Evolutionary conservation across 2,888 invertebrate species (phyloP).

Genomic region (Heliconius ethilla): DNA sequence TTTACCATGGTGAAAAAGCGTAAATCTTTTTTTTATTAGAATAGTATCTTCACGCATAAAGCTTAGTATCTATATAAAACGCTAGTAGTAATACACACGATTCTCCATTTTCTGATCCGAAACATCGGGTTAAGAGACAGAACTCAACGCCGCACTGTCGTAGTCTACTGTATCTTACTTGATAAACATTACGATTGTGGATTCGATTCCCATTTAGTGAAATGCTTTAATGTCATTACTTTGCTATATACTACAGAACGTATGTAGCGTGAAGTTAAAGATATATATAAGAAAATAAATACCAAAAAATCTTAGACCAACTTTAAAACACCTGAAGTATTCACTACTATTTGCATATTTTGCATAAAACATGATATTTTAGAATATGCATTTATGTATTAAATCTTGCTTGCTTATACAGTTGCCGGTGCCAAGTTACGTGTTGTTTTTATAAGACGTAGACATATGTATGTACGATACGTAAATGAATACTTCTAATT

Average conservation of each 20-base stretch:
- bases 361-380: slow-evolving; percentile 31
- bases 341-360: slow-evolving; percentile 25
- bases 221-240: no score
- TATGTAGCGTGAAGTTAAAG: background rate
- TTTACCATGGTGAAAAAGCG: no score
- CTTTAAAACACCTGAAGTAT: slow-evolving; percentile 30
- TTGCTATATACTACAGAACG: no score
- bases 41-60: no score
- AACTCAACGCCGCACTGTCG: background rate
- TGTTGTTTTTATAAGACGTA: background rate
- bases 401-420: slow-evolving; percentile 23
- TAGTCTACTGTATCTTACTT: background rate
- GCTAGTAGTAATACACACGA: background rate
- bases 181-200: background rate
- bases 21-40: no score
- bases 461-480: background rate
- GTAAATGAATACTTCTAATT: background rate
- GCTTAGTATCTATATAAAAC: no score
- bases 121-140: background rate
- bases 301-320: background rate
- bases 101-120: background rate
- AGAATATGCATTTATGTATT: slow-evolving; percentile 34
- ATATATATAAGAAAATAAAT: background rate
- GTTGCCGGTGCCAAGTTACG: slow-evolving; percentile 12
- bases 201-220: no score